Base-by-base conservation (phyloP, 2,113 vertebrate species). In the Pristiophorus japonicus region DNA sequence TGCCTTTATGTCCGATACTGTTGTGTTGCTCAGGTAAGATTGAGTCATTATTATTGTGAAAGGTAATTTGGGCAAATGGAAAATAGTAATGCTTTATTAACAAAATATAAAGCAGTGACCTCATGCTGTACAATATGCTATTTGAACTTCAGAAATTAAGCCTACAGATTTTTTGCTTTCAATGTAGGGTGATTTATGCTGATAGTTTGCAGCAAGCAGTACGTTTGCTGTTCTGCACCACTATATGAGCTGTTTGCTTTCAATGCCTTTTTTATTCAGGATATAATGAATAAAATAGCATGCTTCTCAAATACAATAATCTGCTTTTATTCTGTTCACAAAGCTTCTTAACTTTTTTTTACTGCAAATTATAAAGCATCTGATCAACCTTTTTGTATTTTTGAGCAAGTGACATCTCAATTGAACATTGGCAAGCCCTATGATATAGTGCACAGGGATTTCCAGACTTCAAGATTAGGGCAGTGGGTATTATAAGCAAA, bases 1-100 rank as follows among this genome's bases (percentile, higher is more conserved):
- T 95, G 98, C 99, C 3, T 99, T 99, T 97, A 97, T 98, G 30
- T 99, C 99, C 0, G 97, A 99, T 97, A 97, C 98, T 67, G 99
- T 98, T 10, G 98, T 99, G 73, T 96, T 99, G 95, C 97, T 99
- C 96, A 99, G 99, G 99, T 99, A 97, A 98, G 97, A 94, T 2
- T 95, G 84, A 94, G 96, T 10, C 0, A 0, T 97, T 96, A 96
- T 59, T 95, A 20, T 96, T 38, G 85, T 96, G 96, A 96, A 96
- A 96, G 95, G 96, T 88, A 70, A 22, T 73, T 51, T 34, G 78
- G 42, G 73, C 95, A 96, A 97, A 96, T 78, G 96, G 11, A 95
- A 59, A 96, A 96, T 96, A 95, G 96, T 73, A 81, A 93, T 81
- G 87, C 66, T 4, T n/a, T 95, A 0, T 96, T 96, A 96, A 95